phyloP scores from a whole-genome alignment of 2,113 vertebrate genomes.

The Syngnathus scovelli region DNA sequence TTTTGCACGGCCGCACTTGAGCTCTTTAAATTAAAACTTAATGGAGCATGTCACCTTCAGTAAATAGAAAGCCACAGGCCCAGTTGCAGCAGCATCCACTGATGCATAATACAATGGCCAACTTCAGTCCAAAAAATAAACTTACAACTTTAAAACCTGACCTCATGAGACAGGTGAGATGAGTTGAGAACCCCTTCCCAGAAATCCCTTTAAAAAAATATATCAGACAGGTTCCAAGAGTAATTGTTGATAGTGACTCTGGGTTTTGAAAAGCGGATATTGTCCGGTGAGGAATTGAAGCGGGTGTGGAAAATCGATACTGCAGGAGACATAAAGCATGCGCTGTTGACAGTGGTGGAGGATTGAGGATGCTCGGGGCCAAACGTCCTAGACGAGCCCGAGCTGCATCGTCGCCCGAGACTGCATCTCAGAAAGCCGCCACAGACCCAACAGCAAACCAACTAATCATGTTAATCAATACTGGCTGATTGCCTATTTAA shows the following conservation, averaged over 20 bases:
- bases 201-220: slow-evolving; percentile 19
- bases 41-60: slow-evolving; percentile 39
- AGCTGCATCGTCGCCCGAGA: slow-evolving; percentile 52
- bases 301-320: slow-evolving; percentile 65
- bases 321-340: slow-evolving; percentile 65
- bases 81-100: slow-evolving; percentile 18
- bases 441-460: slow-evolving; percentile 51
- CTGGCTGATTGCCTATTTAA: slow-evolving; percentile 67
- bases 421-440: slow-evolving; percentile 42
- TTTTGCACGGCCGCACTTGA: slow-evolving; percentile 45
- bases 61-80: slow-evolving; percentile 39
- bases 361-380: slow-evolving; percentile 52
- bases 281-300: slow-evolving; percentile 54
- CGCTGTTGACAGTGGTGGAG: slow-evolving; percentile 56
- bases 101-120: slow-evolving; percentile 18
- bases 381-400: slow-evolving; percentile 50
- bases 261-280: slow-evolving; percentile 55
- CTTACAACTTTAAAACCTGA: slow-evolving; percentile 32
- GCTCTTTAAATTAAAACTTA: slow-evolving; percentile 55
- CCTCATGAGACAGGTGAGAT: slow-evolving; percentile 13
- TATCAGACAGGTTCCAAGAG: slow-evolving; percentile 33
- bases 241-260: slow-evolving; percentile 45
- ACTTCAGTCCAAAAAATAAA: slow-evolving; percentile 18
- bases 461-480: slow-evolving; percentile 73
- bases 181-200: slow-evolving; percentile 15